Percentiles rank a stretch among this genome's conserved stretches.
phyloP scores from a whole-genome alignment of 2,797 vertebrate genomes.

The Meda fulgida region DNA sequence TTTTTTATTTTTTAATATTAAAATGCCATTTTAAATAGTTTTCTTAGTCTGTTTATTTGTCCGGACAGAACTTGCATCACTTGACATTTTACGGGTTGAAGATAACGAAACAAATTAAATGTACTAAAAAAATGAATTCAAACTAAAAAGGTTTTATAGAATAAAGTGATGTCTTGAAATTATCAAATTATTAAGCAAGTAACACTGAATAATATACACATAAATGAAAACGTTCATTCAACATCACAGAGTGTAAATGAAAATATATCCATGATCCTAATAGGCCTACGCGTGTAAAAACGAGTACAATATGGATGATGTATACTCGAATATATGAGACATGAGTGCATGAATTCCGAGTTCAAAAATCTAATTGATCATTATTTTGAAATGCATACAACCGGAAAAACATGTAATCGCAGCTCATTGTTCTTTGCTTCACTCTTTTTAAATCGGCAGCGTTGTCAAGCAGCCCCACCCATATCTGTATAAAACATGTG shows the following conservation, averaged over 20 bases:
- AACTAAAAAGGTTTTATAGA: too few species aligned
- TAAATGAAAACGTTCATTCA: neutral
- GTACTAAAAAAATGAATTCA: too few species aligned
- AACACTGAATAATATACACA: neutral
- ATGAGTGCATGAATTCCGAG: neutral
- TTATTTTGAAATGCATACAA: conserved; percentile 44
- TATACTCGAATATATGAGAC: neutral
- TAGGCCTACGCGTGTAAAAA: neutral
- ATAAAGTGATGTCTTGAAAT: too few species aligned
- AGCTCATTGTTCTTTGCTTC: conserved; percentile 52
- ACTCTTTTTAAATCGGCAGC: conserved; percentile 27
- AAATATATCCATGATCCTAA: neutral
- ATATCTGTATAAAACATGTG: conserved; percentile 31
- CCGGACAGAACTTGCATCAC: too few species aligned
- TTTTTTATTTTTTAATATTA: too few species aligned
- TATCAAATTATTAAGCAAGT: too few species aligned
- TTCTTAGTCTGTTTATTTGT: too few species aligned
- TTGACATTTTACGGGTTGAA: too few species aligned
- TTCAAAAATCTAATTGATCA: neutral
- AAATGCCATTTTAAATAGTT: too few species aligned
- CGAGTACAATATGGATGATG: neutral
- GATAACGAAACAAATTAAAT: too few species aligned
- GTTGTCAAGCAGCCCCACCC: conserved; percentile 54
- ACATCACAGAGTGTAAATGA: neutral
- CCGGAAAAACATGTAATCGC: neutral